Evolutionary conservation across 92 coral and sea anemone species (phyloP).

Genomic region (Montipora capitata): DNA sequence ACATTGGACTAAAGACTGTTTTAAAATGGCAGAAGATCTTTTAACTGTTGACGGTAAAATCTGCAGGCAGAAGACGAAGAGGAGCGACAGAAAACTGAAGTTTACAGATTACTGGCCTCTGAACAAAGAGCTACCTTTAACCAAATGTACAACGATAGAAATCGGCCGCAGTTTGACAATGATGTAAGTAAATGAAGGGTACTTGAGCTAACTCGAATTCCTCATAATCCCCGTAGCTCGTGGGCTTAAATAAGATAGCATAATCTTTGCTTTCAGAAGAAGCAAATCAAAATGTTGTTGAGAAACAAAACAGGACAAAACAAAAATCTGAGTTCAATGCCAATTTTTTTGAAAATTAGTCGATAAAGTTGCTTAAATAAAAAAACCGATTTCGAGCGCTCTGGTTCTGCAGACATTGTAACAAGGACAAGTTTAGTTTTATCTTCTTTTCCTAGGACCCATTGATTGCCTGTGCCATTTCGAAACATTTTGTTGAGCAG

Average conservation of each 20-base stretch:
- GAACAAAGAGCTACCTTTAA: constrained; percentile 78
- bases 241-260: not conserved
- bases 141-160: constrained; percentile 80
- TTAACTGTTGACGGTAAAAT: no score
- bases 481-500: constrained; percentile 87
- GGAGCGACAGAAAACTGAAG: constrained; percentile 74
- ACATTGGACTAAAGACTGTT: no score
- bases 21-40: no score
- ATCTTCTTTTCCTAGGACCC: constrained; percentile 50
- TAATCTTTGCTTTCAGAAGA: no score
- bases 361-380: no score
- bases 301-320: no score
- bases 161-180: constrained; percentile 82
- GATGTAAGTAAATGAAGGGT: constrained; percentile 38
- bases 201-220: not conserved
- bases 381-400: no score
- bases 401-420: no score
- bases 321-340: no score
- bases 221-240: not conserved
- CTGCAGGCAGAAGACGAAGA: constrained; percentile 81
- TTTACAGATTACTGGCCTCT: constrained; percentile 78
- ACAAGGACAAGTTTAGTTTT: not conserved
- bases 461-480: constrained; percentile 64
- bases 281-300: no score
- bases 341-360: no score